Evolutionary conservation across 2,113 vertebrate genomes (phyloP).

Genomic region (Lucifuga dentata): DNA sequence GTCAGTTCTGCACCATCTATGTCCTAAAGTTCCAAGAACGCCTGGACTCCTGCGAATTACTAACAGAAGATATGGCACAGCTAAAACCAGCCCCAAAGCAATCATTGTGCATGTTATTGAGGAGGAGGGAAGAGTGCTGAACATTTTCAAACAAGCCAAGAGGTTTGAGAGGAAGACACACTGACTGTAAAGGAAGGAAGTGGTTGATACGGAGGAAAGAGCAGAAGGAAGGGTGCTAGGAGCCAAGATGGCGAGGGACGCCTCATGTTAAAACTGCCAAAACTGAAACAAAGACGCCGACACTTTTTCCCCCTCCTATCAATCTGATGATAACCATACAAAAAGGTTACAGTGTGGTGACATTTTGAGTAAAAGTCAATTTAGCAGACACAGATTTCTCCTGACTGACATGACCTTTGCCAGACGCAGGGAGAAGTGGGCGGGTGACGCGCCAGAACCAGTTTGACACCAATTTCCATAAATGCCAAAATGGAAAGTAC

Average conservation of each 20-base stretch:
- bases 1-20: no score
- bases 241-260: slow-evolving; percentile 25
- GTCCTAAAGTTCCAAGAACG: no score
- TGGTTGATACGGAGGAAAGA: slow-evolving; percentile 44
- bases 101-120: not conserved
- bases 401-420: slow-evolving; percentile 40
- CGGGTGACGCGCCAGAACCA: slow-evolving; percentile 1
- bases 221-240: not conserved
- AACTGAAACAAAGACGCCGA: not conserved
- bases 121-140: not conserved
- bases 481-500: slow-evolving; percentile 60
- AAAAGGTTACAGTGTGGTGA: slow-evolving; percentile 42
- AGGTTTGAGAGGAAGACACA: slow-evolving; percentile 3
- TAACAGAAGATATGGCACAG: not conserved
- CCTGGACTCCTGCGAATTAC: not conserved
- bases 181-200: slow-evolving; percentile 61
- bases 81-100: not conserved
- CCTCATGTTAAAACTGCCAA: slow-evolving; percentile 41
- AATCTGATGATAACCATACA: slow-evolving; percentile 22
- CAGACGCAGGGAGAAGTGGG: slow-evolving; percentile 30
- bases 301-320: not conserved
- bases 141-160: not conserved
- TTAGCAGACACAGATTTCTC: slow-evolving; percentile 7
- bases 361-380: slow-evolving; percentile 44
- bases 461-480: slow-evolving; percentile 51